Evolutionary conservation across 2,888 invertebrate species (phyloP), one percentile per base, ranked within the genome.

Genomic region (Barypeithes pellucidus): DNA sequence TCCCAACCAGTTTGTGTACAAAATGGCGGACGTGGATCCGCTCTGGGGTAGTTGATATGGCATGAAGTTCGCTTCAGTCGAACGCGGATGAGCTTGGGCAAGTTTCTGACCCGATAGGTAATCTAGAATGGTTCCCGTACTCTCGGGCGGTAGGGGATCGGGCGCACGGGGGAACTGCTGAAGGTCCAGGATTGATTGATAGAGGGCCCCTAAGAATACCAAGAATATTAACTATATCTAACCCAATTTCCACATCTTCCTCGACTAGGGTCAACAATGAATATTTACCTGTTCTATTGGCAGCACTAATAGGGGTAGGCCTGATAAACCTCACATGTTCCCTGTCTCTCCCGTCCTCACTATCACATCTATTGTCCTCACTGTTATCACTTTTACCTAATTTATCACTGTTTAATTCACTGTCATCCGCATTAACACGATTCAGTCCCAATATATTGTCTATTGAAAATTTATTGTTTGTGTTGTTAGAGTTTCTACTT

Each of bases 361-460:
- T 65, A 9, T 74, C 73, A 33, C 61, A 68, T 14, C 72, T 67
- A 62, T 68, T 68, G 47, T 76, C 74, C 12, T 73, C 75, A 75
- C 68, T 69, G 65, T 57, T 73, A 65, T 72, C 72, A 57, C 62
- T 45, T 66, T 52, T 66, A 29, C 22, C 22, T 57, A 52, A 54
- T 4, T 12, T 47, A 14, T 43, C 47, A 54, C 24, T 36, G 12
- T 63, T 67, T 12, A 16, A 8, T 4, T 73, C 72, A 67, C 60
- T 59, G 36, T 76, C 75, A 1, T 75, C 69, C 57, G 62, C 70
- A 72, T 67, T 65, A 39, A 72, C 70, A 24, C 65, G 68, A 43
- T 77, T 79, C 22, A 84, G 78, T 52, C 86, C 86, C 72, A 86
- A 79, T 72, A 86, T 86, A 76, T 81, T 84, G 73, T 86, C 85